Conservation (phyloP, 2,113 vertebrate species). For the Sinocyclocheilus anophthalmus region DNA sequence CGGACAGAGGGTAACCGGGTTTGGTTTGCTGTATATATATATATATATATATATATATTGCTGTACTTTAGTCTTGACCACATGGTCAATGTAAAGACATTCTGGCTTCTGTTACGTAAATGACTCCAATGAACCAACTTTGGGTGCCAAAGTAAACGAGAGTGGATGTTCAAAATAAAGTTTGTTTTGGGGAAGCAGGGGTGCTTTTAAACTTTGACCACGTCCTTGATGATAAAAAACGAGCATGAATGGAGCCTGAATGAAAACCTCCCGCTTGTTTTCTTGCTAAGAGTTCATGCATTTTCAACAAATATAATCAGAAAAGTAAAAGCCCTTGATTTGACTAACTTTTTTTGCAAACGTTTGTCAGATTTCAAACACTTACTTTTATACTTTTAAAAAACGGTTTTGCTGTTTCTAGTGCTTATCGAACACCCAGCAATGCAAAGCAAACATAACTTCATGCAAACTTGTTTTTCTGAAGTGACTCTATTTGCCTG, state of each 20-base stretch:
- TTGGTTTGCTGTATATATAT: slow-evolving; percentile 34
- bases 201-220: slow-evolving; percentile 35
- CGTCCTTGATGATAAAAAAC: slow-evolving; percentile 1
- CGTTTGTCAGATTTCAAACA: background rate
- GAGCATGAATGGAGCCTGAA: background rate
- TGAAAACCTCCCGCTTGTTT: background rate
- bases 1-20: slow-evolving; percentile 22
- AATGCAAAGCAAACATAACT: slow-evolving; percentile 28
- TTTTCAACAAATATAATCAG: background rate
- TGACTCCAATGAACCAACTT: slow-evolving; percentile 27
- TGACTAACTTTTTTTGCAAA: background rate
- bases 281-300: background rate
- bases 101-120: slow-evolving; percentile 48
- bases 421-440: background rate
- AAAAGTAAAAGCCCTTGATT: background rate
- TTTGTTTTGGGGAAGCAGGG: slow-evolving; percentile 16
- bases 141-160: slow-evolving; percentile 68
- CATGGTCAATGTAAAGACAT: slow-evolving; percentile 65
- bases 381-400: background rate
- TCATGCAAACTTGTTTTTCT: slow-evolving; percentile 15
- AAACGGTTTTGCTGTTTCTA: background rate
- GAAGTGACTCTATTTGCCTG: background rate
- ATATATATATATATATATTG: slow-evolving; percentile 3
- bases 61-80: slow-evolving; percentile 57
- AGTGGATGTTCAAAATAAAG: slow-evolving; percentile 10